Base-by-base conservation (phyloP, 2,113 vertebrate species). In the Lates calcarifer region DNA sequence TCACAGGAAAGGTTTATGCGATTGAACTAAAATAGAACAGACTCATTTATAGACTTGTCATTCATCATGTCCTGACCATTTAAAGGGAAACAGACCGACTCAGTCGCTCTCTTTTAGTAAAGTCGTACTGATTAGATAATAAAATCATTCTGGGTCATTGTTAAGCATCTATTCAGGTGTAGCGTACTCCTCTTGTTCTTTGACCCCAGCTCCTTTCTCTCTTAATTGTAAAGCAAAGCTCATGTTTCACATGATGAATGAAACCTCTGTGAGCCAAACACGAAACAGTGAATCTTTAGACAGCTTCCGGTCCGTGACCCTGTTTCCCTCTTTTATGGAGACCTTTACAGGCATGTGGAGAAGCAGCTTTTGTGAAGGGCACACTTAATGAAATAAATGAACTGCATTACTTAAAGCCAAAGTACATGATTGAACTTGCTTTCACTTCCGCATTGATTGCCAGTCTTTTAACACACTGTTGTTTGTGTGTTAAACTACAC, bases 1-100 rank as follows among this genome's bases (percentile, higher is more conserved):
- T 92, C 83, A 88, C 82, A 88, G 83, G 57, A 74, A 83, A 62
- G 26, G 35, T 80, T 90, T 63, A 45, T 68, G 58, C 57, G 49
- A 84, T 86, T 41, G 66, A 72, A 74, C 77, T 43, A 77, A 90
- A 93, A 90, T 83, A 89, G 87, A 87, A 49, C n/a, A 10, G 74
- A 81, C 75, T 67, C 78, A 81, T 88, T 88, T 76, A 41, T 69
- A 77, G 84, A 82, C 20, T 3, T n/a, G 26, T 64, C 51, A 77
- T 81, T 63, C 41, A 45, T 77, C 64, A 61, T 18, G 15, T 11
- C n/a, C 41, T 63, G 49, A 70, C 74, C 72, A 37, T 82, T 82
- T 75, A 77, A 79, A 83, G 73, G 45, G 8, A 75, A 82, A 53
- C 33, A 15, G 31, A 70, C 67, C n/a, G 35, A 67, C 62, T 72